Conservation (phyloP, 2,113 vertebrate species). For the Enhydra lutris region DNA sequence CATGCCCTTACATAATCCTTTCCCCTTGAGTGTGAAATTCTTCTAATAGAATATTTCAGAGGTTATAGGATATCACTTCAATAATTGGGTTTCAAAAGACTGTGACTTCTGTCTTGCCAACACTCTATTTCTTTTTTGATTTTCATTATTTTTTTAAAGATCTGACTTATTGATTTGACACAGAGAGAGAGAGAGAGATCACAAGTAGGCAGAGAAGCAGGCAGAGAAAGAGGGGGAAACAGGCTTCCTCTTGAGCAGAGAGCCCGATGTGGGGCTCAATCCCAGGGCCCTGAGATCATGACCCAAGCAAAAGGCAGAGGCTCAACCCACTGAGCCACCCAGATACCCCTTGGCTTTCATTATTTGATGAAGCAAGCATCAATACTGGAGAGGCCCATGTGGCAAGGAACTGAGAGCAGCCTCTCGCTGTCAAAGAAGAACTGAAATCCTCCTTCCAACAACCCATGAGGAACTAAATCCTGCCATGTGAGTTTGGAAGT, state of each 20-base stretch:
- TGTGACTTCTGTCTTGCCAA: not conserved
- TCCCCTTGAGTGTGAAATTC: not conserved
- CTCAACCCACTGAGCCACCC: too few species aligned
- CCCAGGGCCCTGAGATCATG: too few species aligned
- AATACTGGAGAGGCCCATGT: not conserved
- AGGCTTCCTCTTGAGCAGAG: too few species aligned
- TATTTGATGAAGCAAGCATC: not conserved
- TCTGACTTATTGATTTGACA: too few species aligned
- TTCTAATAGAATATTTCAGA: not conserved
- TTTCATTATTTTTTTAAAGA: not conserved
- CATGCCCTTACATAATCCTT: not conserved
- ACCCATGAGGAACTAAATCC: not conserved
- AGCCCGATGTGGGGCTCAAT: too few species aligned
- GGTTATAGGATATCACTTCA: not conserved
- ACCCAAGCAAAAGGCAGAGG: too few species aligned
- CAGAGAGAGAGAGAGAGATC: too few species aligned
- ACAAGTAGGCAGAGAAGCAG: too few species aligned
- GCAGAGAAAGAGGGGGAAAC: too few species aligned
- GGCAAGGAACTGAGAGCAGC: not conserved
- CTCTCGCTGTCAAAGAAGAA: not conserved
- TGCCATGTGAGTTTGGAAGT: not conserved
- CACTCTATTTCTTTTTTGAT: not conserved
- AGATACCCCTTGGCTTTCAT: not conserved
- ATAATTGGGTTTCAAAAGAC: not conserved
- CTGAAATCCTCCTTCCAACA: not conserved